phyloP scores from a whole-genome alignment of 2,797 vertebrate genomes.

The Malurus leucopterus region DNA sequence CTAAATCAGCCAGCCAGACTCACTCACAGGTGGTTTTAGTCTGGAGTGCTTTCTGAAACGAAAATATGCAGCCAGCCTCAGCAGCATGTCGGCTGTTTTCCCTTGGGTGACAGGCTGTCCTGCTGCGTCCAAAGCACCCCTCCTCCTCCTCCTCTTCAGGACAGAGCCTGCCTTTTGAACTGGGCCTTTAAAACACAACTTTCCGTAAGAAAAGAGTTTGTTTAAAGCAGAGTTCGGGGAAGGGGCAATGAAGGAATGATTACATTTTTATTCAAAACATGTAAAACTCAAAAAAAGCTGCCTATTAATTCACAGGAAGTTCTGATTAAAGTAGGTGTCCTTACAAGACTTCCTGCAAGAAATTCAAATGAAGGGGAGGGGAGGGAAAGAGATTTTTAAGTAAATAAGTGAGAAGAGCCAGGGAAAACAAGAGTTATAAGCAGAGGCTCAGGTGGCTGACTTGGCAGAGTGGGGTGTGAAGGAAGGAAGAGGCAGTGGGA shows the following conservation, averaged over 20 bases:
- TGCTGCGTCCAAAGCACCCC: background rate
- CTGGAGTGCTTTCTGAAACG: conserved; percentile 12
- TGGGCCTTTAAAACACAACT: background rate
- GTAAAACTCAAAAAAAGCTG: background rate
- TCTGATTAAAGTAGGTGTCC: conserved; percentile 38
- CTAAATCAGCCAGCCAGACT: conserved; percentile 28
- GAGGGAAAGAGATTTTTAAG: conserved; percentile 26
- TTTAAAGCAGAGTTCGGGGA: background rate
- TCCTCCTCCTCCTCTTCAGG: background rate
- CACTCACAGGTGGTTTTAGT: conserved; percentile 51
- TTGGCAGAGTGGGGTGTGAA: conserved; percentile 14
- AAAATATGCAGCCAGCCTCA: conserved; percentile 21
- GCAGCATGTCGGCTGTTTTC: background rate
- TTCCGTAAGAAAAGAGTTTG: background rate
- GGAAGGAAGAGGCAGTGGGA: conserved; percentile 54
- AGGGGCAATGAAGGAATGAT: background rate
- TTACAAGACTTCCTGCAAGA: conserved; percentile 50
- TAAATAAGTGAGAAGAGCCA: conserved; percentile 51
- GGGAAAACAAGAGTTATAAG: conserved; percentile 44
- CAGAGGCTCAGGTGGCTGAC: conserved; percentile 53
- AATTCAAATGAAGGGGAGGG: conserved; percentile 38
- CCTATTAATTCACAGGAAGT: conserved; percentile 22
- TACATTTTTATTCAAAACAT: background rate
- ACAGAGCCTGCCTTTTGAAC: background rate
- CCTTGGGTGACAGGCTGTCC: conserved; percentile 34